Percentiles rank a stretch among this genome's conserved stretches.
phyloP scores from a whole-genome alignment of 2,797 vertebrate genomes.

The Sternarchorhynchus goeldii region DNA sequence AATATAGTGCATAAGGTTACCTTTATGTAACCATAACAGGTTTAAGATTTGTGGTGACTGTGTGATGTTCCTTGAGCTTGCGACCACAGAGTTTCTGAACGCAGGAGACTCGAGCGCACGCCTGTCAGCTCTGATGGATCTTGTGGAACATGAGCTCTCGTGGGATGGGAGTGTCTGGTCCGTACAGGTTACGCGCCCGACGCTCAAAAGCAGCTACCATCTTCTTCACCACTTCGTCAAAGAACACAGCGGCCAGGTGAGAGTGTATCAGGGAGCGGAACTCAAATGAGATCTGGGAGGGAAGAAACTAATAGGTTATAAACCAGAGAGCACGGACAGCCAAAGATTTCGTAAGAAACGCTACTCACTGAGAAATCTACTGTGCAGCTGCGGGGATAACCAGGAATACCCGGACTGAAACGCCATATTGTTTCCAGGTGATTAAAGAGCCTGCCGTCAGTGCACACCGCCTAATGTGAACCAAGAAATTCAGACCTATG shows the following conservation, averaged over 20 bases:
- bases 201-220: constrained; percentile 92
- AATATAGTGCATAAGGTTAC: not conserved
- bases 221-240: constrained; percentile 95
- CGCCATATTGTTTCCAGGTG: constrained; percentile 95
- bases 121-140: constrained; percentile 87
- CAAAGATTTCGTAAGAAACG: not conserved
- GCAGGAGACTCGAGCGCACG: not conserved
- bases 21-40: not conserved
- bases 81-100: not conserved
- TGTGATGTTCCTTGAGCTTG: constrained; percentile 27
- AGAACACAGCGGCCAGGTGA: constrained; percentile 91
- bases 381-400: constrained; percentile 93
- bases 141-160: constrained; percentile 94
- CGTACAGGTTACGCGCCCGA: constrained; percentile 82
- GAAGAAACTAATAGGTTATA: not conserved
- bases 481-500: not conserved
- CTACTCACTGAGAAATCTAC: constrained; percentile 93
- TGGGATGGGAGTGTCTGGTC: constrained; percentile 89
- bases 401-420: constrained; percentile 93
- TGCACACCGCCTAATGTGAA: constrained; percentile 81
- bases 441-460: constrained; percentile 93
- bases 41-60: constrained; percentile 49
- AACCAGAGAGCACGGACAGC: not conserved
- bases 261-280: constrained; percentile 95
- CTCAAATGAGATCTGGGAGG: constrained; percentile 90